Evolutionary conservation across 2,797 vertebrate genomes (phyloP).

Genomic region (Acestrorhynchus altus): DNA sequence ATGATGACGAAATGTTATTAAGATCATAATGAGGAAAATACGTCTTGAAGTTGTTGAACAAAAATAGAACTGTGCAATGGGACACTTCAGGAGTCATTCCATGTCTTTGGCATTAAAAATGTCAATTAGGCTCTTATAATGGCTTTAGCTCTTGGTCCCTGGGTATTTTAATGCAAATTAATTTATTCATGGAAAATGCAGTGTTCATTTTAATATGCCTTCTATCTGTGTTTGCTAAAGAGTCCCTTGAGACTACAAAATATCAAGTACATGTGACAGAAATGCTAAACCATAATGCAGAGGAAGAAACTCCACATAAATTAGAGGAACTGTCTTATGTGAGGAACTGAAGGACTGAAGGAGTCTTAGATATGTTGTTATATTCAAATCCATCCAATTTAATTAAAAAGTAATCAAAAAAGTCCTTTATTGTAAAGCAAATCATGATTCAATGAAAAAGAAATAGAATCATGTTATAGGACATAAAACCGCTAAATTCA

Average conservation of each 20-base stretch:
- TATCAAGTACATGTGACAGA: background rate
- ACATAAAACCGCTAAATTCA: background rate
- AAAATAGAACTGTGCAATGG: background rate
- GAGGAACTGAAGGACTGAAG: too few species aligned
- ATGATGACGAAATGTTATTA: background rate
- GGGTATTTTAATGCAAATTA: constrained; percentile 13
- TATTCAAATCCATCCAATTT: too few species aligned
- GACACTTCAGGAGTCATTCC: background rate
- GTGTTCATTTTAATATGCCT: background rate
- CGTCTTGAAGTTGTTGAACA: background rate
- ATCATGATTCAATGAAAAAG: background rate
- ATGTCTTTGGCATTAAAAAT: background rate
- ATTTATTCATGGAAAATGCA: constrained; percentile 8
- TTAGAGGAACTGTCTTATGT: too few species aligned
- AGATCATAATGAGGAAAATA: background rate
- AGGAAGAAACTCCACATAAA: background rate
- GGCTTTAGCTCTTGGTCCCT: background rate
- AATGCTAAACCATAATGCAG: background rate
- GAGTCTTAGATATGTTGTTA: too few species aligned
- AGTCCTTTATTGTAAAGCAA: background rate
- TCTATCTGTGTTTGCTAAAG: background rate
- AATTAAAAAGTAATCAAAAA: too few species aligned
- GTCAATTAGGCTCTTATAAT: constrained; percentile 10
- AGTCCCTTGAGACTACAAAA: background rate
- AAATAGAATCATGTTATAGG: constrained; percentile 1